Evolutionary conservation across 2,113 vertebrate species (phyloP).

Genomic region (Condylura cristata): DNA sequence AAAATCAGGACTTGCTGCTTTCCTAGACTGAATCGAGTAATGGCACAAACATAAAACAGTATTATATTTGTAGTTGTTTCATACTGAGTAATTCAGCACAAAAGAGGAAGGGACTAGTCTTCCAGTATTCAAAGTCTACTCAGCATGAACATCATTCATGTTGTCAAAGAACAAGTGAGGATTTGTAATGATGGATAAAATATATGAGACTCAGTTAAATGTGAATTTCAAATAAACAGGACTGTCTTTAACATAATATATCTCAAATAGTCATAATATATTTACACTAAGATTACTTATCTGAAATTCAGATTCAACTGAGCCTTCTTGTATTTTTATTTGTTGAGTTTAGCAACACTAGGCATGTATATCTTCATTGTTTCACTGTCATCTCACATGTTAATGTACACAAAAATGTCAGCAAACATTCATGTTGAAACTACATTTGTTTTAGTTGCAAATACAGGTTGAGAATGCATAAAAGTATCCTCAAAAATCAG

Average conservation of each 20-base stretch:
- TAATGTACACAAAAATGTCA: conserved; percentile 37
- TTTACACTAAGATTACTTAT: neutral
- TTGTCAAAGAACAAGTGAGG: neutral
- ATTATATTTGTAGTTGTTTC: neutral
- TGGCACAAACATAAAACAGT: conserved; percentile 3
- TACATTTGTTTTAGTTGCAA: neutral
- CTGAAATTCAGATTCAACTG: conserved; percentile 8
- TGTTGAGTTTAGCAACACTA: conserved; percentile 8
- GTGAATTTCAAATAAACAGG: conserved; percentile 4
- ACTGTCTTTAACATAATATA: neutral
- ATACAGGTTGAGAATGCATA: neutral
- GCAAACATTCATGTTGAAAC: neutral
- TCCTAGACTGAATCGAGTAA: neutral
- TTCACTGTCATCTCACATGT: neutral
- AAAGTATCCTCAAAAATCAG: neutral
- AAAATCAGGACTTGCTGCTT: neutral
- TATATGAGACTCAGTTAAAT: neutral
- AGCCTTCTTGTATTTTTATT: neutral
- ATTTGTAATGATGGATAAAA: neutral
- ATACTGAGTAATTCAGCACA: neutral
- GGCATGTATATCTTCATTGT: neutral
- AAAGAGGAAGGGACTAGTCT: neutral
- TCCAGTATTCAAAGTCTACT: conserved; percentile 4
- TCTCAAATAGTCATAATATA: neutral
- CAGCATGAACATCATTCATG: neutral